phyloP scores from a whole-genome alignment of 2,797 vertebrate genomes.

The Danio aesculapii region DNA sequence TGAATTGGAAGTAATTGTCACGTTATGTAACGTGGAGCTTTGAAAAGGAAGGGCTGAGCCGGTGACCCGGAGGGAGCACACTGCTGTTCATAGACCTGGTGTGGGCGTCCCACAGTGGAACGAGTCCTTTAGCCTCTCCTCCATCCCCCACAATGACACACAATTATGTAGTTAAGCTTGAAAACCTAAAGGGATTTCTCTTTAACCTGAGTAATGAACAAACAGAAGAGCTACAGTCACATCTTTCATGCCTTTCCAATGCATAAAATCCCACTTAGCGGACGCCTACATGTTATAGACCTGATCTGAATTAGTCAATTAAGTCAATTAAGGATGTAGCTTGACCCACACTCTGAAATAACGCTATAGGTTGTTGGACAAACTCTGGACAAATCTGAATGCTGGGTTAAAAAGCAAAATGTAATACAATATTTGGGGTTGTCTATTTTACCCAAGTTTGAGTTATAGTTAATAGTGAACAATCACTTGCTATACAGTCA shows the following conservation, averaged over 20 bases:
- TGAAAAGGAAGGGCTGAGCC: constrained; percentile 32
- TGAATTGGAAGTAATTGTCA: constrained; percentile 27
- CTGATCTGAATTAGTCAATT: constrained; percentile 3
- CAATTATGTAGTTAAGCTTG: constrained; percentile 40
- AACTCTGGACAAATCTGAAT: no score
- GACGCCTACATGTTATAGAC: background rate
- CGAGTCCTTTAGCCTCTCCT: constrained; percentile 38
- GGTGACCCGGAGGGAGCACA: constrained; percentile 31
- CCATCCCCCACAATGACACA: constrained; percentile 28
- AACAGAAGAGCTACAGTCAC: constrained; percentile 20
- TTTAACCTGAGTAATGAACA: constrained; percentile 39
- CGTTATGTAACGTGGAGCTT: constrained; percentile 35
- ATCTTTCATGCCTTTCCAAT: constrained; percentile 19
- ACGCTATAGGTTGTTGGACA: no score
- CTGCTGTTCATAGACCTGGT: constrained; percentile 4
- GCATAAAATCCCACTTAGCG: constrained; percentile 1
- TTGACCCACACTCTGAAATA: constrained; percentile 6
- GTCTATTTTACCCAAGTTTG: no score
- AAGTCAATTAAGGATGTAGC: background rate
- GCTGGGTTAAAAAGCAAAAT: no score
- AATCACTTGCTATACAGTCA: no score
- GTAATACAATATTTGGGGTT: no score
- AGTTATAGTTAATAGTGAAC: no score
- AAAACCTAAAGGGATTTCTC: constrained; percentile 42
- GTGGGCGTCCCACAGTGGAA: constrained; percentile 16